Evolutionary conservation across 2,888 invertebrate genomes (phyloP).

Genomic region (Ormyrus nitidulus): DNA sequence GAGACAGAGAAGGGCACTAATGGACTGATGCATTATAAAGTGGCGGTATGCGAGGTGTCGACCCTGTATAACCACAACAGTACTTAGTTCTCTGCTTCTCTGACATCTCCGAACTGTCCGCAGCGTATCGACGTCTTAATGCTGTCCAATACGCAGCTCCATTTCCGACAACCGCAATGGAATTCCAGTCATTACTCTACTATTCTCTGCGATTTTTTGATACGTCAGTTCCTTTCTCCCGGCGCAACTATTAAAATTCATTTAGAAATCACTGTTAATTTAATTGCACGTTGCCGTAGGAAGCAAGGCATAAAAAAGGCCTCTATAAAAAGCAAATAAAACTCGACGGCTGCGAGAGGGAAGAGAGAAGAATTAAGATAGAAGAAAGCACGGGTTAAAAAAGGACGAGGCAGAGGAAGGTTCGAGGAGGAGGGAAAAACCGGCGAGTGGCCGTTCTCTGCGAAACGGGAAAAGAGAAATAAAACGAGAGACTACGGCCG

Average conservation of each 20-base stretch:
- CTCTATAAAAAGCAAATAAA: background rate
- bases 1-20: too few relatives aligned
- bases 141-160: too few relatives aligned
- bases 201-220: too few relatives aligned
- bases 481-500: constrained; percentile 2
- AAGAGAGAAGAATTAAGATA: background rate
- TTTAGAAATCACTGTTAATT: constrained; percentile 16
- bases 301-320: background rate
- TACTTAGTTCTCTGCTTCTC: background rate
- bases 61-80: background rate
- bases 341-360: background rate
- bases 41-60: too few relatives aligned
- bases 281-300: background rate
- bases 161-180: too few relatives aligned
- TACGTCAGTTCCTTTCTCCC: too few relatives aligned
- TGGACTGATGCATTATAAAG: too few relatives aligned
- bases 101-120: background rate
- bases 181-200: too few relatives aligned
- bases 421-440: background rate
- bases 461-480: constrained; percentile 1
- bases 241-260: constrained; percentile 7
- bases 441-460: background rate
- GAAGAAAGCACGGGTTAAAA: background rate
- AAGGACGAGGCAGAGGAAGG: background rate
- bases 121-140: too few relatives aligned